These are phyloP conservation scores for Mallotus villosus DNA, from an alignment of 2,797 vertebrate genomes.

Conservation along the genomic window DNA sequence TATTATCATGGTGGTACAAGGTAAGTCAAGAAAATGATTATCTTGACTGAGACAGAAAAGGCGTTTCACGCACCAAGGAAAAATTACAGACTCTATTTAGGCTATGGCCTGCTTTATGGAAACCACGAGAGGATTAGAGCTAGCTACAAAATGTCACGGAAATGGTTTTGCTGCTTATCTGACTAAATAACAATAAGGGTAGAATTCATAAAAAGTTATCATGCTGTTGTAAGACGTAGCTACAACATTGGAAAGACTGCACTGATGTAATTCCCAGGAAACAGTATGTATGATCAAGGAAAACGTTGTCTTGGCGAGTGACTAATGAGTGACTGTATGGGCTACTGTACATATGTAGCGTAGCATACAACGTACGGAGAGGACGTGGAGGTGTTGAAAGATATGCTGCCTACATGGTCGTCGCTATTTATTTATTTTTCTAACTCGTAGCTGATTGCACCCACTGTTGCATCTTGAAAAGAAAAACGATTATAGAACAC, in stretches of 20 bases:
- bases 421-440: neutral
- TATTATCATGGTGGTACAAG: neutral
- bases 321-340: no score
- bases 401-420: neutral
- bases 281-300: neutral
- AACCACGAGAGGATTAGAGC: neutral
- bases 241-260: neutral
- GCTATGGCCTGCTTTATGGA: neutral
- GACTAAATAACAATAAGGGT: neutral
- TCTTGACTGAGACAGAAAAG: neutral
- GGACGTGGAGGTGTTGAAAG: neutral
- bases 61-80: neutral
- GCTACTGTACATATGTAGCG: no score
- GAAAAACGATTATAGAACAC: neutral
- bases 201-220: neutral
- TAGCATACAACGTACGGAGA: no score
- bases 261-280: neutral
- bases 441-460: neutral
- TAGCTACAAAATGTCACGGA: neutral
- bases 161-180: neutral
- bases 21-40: no score
- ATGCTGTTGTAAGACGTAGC: neutral
- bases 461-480: neutral
- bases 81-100: neutral
- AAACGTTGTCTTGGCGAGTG: no score